phyloP scores from a whole-genome alignment of 92 coral and sea anemone genomes.

The Epizoanthus fatuus region DNA sequence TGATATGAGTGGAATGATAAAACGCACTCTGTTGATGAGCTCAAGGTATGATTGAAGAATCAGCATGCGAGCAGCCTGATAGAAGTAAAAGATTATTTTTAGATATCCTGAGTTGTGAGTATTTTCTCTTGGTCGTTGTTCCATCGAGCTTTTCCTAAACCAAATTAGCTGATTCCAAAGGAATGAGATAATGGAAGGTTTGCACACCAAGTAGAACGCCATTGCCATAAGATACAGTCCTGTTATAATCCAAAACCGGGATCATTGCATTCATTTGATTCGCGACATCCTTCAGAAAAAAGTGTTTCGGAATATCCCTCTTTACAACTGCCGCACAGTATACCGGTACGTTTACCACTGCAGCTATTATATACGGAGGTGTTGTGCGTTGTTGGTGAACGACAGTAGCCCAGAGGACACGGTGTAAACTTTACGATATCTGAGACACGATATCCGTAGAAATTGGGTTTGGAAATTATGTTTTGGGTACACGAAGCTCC shows the following conservation, averaged over 20 bases:
- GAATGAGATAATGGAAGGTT: not conserved
- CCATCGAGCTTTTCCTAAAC: not conserved
- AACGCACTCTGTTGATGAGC: not conserved
- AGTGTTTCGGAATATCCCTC: not conserved
- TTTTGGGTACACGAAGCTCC: not conserved
- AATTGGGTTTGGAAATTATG: conserved; percentile 44
- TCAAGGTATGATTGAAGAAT: not conserved
- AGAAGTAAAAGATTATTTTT: not conserved
- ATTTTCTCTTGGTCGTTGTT: not conserved
- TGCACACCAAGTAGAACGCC: not conserved
- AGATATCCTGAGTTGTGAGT: not conserved
- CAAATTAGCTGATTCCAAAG: conserved; percentile 14
- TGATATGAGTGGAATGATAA: conserved; percentile 1
- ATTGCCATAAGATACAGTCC: not conserved
- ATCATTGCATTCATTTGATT: not conserved
- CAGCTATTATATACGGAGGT: conserved; percentile 38
- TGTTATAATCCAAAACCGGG: not conserved
- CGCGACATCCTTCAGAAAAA: not conserved
- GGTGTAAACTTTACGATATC: conserved; percentile 14
- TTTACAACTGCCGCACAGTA: not conserved
- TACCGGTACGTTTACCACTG: conserved; percentile 54
- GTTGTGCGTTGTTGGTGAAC: not conserved
- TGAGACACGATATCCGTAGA: conserved; percentile 27
- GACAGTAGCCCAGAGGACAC: conserved; percentile 52
- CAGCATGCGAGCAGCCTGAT: not conserved